Conservation (phyloP, 2,113 vertebrate species). For the Eupsittula cactorum region DNA sequence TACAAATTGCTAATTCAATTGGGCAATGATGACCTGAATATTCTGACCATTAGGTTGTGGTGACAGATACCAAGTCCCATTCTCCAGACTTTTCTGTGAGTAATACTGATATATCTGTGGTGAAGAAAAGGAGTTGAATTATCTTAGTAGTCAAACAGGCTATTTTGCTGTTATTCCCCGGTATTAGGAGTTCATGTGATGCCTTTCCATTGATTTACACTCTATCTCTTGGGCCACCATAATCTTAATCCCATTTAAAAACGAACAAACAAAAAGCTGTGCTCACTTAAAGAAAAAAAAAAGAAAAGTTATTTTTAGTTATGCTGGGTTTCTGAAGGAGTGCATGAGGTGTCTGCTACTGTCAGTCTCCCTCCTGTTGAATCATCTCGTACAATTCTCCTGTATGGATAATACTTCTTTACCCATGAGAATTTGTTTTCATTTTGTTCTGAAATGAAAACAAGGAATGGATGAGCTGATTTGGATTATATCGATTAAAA, state of each 20-base stretch:
- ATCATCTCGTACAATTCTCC: not conserved
- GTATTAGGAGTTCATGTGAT: not conserved
- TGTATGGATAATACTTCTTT: slow-evolving; percentile 17
- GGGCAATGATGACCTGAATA: not conserved
- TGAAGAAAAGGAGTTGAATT: not conserved
- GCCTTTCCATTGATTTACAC: not conserved
- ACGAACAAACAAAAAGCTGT: not conserved
- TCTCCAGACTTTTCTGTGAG: not conserved
- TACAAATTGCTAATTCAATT: fast-evolving
- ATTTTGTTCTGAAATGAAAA: slow-evolving; percentile 64
- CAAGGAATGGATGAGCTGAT: slow-evolving; percentile 31
- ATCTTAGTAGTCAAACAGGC: not conserved
- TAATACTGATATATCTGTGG: too few species aligned
- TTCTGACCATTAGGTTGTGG: not conserved
- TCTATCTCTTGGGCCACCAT: not conserved
- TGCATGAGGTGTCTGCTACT: not conserved
- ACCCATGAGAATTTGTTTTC: slow-evolving; percentile 46
- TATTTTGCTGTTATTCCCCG: not conserved
- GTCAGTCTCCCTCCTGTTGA: not conserved
- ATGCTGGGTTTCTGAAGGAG: not conserved
- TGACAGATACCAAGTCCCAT: not conserved
- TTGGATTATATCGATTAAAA: slow-evolving; percentile 61
- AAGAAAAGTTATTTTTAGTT: not conserved
- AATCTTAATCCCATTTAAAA: not conserved
- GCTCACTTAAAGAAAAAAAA: not conserved